phyloP scores from a whole-genome alignment of 2,797 vertebrate genomes.

The Hapalemur alaotrensis region DNA sequence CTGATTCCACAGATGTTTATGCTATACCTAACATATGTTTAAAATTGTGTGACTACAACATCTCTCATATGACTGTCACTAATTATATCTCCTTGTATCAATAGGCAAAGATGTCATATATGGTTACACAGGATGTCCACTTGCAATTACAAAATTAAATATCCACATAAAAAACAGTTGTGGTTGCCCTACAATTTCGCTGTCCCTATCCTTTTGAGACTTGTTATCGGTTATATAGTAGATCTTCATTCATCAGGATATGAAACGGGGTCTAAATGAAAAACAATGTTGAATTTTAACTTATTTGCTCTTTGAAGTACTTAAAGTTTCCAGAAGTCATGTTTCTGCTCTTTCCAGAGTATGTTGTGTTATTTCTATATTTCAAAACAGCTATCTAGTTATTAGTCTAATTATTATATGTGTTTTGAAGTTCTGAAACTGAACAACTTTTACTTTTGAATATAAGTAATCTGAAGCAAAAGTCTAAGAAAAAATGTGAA shows the following conservation, averaged over 20 bases:
- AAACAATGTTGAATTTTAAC: conserved; percentile 1
- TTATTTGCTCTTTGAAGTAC: background rate
- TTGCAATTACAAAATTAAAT: background rate
- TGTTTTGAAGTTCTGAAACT: background rate
- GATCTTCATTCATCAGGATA: background rate
- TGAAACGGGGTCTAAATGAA: background rate
- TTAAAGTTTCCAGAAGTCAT: background rate
- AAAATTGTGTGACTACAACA: background rate
- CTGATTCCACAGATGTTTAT: background rate
- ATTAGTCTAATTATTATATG: background rate
- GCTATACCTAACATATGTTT: background rate
- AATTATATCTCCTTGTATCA: background rate
- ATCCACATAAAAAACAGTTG: background rate
- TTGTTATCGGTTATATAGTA: background rate
- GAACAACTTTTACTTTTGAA: background rate
- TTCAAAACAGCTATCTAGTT: background rate
- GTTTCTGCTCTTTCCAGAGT: background rate
- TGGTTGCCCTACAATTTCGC: background rate
- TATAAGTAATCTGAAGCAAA: background rate
- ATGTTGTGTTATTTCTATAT: background rate
- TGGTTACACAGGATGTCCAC: background rate
- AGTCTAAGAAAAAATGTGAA: background rate
- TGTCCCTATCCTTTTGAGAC: background rate
- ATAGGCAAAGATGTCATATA: background rate
- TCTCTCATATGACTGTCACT: background rate